Conservation (phyloP, 1,140 invertebrate species). For the Drosophila pseudoananassae region DNA sequence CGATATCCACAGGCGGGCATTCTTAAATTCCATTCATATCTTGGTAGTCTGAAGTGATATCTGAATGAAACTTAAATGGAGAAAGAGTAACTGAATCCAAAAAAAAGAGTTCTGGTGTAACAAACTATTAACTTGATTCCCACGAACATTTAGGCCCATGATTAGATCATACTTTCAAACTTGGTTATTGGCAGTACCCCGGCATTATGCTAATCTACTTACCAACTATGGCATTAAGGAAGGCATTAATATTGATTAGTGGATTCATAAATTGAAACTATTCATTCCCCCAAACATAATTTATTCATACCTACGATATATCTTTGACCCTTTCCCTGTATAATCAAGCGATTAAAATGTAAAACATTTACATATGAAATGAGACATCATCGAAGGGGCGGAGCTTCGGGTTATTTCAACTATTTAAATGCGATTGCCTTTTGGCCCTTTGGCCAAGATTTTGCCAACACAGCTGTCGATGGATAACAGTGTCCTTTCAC, state of each 20-base stretch:
- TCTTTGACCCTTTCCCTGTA: constrained; percentile 23
- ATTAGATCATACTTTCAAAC: constrained; percentile 27
- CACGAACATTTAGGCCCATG: constrained; percentile 5
- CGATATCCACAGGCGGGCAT: constrained; percentile 42
- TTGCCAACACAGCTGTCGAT: constrained; percentile 61
- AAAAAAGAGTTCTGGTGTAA: not conserved
- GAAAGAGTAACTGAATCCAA: not conserved
- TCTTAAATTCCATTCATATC: constrained; percentile 40
- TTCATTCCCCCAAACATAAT: constrained; percentile 41
- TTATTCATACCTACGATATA: constrained; percentile 12
- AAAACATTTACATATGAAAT: constrained; percentile 56
- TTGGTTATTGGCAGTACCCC: constrained; percentile 10
- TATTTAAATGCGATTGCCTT: constrained; percentile 36
- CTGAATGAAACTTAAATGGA: constrained; percentile 5
- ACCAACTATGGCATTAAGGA: constrained; percentile 39
- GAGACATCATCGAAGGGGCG: not conserved
- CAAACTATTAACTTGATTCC: not conserved
- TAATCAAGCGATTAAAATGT: constrained; percentile 63
- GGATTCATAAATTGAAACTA: constrained; percentile 42
- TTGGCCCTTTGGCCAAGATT: constrained; percentile 44
- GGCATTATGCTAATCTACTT: constrained; percentile 34
- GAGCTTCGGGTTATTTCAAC: not conserved
- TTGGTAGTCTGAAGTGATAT: not conserved
- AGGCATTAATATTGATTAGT: constrained; percentile 62
- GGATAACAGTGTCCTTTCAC: constrained; percentile 11